These are phyloP conservation scores for Macquaria australasica DNA, from an alignment of 2,113 vertebrate genomes.

Conservation along the genomic window DNA sequence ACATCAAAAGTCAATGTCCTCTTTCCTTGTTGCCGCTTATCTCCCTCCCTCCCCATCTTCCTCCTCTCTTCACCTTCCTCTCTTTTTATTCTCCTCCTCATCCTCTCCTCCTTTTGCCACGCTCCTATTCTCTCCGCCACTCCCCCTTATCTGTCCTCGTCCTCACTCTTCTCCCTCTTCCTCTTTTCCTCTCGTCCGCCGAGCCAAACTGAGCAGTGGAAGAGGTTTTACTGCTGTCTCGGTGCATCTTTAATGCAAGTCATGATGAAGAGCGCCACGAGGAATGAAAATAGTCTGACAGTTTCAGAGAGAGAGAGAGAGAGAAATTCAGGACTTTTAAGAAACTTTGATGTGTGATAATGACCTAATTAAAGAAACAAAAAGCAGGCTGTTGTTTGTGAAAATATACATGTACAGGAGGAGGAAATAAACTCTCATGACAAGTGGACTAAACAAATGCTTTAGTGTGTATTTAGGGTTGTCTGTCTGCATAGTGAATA, in stretches of 20 bases:
- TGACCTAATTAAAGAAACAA: conserved; percentile 18
- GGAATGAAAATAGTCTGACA: conserved; percentile 49
- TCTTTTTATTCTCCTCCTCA: conserved; percentile 5
- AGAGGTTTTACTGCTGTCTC: conserved; percentile 58
- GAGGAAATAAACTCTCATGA: not conserved
- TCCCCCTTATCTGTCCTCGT: conserved; percentile 18
- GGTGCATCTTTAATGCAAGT: conserved; percentile 57
- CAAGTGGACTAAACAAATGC: not conserved
- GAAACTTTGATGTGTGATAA: conserved; percentile 46
- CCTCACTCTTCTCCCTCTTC: not conserved
- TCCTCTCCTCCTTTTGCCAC: conserved; percentile 9
- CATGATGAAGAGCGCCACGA: conserved; percentile 40
- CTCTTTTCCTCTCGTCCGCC: not conserved
- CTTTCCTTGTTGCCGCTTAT: conserved; percentile 50
- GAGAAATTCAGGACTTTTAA: conserved; percentile 19
- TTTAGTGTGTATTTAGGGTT: not conserved
- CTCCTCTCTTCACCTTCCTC: conserved; percentile 27
- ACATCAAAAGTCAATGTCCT: conserved; percentile 57
- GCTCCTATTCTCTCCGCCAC: not conserved
- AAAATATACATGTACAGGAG: too few species aligned
- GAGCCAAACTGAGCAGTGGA: conserved; percentile 41
- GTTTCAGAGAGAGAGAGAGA: conserved; percentile 3
- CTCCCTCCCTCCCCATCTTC: conserved; percentile 35
- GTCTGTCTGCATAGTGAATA: not conserved
- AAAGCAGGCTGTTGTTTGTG: conserved; percentile 16